phyloP scores from a whole-genome alignment of 2,888 invertebrate species.

The Seira sanloemensis region DNA sequence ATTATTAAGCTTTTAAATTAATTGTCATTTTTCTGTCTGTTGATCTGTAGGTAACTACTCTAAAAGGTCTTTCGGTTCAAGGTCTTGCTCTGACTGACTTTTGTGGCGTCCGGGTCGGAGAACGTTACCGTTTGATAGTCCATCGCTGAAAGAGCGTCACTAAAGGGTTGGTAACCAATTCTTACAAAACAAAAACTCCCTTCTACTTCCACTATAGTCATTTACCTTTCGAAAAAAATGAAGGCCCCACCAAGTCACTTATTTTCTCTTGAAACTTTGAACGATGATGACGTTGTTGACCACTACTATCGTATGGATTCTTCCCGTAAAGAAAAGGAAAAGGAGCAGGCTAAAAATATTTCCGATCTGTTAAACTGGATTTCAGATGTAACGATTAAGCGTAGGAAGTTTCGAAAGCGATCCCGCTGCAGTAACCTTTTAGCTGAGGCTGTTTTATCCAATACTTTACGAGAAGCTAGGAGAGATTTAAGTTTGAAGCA shows the following conservation, averaged over 20 bases:
- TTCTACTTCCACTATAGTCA: not conserved
- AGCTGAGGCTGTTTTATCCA: constrained; percentile 70
- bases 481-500: constrained; percentile 67
- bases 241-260: constrained; percentile 41
- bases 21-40: too few relatives aligned
- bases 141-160: constrained; percentile 42
- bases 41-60: too few relatives aligned
- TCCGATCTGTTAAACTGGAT: constrained; percentile 69
- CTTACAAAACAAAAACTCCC: not conserved
- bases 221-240: constrained; percentile 20
- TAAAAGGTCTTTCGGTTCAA: too few relatives aligned
- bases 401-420: constrained; percentile 69
- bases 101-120: too few relatives aligned
- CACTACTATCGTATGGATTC: constrained; percentile 18
- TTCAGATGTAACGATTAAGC: constrained; percentile 69
- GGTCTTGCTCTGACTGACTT: too few relatives aligned
- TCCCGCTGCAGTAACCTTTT: constrained; percentile 69
- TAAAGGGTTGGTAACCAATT: constrained; percentile 53
- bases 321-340: constrained; percentile 25
- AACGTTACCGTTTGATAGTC: constrained; percentile 11
- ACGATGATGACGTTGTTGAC: constrained; percentile 16
- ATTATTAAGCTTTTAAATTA: too few relatives aligned
- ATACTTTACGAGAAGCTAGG: constrained; percentile 66
- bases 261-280: constrained; percentile 3
- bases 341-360: constrained; percentile 26